phyloP scores from a whole-genome alignment of 2,113 vertebrate genomes.

The Danio rerio region DNA sequence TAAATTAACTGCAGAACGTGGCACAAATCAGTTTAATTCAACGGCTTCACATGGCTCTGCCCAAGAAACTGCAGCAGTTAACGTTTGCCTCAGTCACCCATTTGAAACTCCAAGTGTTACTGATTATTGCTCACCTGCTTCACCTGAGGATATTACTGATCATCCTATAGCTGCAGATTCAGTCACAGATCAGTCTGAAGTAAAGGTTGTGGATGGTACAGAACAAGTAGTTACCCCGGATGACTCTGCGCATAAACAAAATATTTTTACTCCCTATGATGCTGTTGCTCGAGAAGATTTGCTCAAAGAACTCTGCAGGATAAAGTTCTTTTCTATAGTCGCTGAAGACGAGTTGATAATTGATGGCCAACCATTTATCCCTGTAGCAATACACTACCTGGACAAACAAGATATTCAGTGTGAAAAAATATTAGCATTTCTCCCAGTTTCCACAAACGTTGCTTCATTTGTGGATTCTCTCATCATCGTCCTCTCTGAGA shows the following conservation, averaged over 20 bases:
- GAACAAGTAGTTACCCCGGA: slow-evolving; percentile 13
- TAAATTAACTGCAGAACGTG: neutral
- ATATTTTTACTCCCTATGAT: slow-evolving; percentile 71
- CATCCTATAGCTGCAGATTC: neutral
- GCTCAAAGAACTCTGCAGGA: slow-evolving; percentile 76
- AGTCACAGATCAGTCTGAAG: slow-evolving; percentile 10
- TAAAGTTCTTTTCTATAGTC: slow-evolving; percentile 77
- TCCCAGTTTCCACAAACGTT: slow-evolving; percentile 68
- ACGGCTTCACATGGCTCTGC: neutral
- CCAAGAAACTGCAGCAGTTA: neutral
- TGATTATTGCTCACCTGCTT: slow-evolving; percentile 5
- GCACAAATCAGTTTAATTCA: slow-evolving; percentile 10
- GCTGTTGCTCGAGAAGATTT: slow-evolving; percentile 72
- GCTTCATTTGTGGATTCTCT: slow-evolving; percentile 67
- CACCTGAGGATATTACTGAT: slow-evolving; percentile 23
- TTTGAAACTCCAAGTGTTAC: neutral
- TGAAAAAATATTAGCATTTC: slow-evolving; percentile 77
- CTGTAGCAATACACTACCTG: slow-evolving; percentile 76
- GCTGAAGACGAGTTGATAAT: slow-evolving; percentile 71
- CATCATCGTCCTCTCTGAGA: slow-evolving; percentile 73
- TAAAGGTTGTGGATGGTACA: neutral
- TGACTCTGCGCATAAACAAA: slow-evolving; percentile 38
- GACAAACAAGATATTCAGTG: slow-evolving; percentile 75
- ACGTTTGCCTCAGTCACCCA: neutral
- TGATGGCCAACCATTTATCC: slow-evolving; percentile 72